A percentile compares a stretch with the other conserved stretches of the same genome.
phyloP scores from a whole-genome alignment of 2,797 vertebrate species.

The Leptodactylus fallax region DNA sequence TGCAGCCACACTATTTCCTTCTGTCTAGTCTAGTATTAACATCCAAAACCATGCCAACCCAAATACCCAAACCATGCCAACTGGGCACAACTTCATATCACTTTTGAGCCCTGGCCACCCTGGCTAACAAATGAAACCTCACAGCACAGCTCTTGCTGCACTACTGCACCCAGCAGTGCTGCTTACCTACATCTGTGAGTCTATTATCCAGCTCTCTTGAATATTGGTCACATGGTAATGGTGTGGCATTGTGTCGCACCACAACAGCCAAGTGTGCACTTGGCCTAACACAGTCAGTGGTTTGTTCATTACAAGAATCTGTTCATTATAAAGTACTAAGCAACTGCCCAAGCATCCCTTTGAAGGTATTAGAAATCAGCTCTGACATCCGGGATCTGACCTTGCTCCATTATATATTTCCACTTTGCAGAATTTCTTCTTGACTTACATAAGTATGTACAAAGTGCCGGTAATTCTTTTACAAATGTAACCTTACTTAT shows the following conservation, averaged over 20 bases:
- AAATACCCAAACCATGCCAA: too few species aligned
- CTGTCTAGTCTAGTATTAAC: too few species aligned
- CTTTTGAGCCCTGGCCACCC: not conserved
- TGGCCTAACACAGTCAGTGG: not conserved
- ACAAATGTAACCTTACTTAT: not conserved
- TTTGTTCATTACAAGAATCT: slow-evolving; percentile 29
- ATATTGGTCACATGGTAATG: not conserved
- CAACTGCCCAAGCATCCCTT: slow-evolving; percentile 3
- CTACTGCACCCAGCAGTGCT: not conserved
- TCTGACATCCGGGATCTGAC: not conserved
- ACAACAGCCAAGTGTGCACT: not conserved
- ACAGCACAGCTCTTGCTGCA: not conserved
- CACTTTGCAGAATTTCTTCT: not conserved
- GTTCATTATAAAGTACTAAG: slow-evolving; percentile 26
- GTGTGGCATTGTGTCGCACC: not conserved
- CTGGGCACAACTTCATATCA: not conserved
- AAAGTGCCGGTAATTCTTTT: not conserved
- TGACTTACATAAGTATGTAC: not conserved
- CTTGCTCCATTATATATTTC: slow-evolving; percentile 4
- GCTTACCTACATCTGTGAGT: not conserved
- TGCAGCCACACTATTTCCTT: too few species aligned
- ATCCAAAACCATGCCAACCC: too few species aligned
- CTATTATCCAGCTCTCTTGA: not conserved
- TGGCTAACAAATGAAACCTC: not conserved
- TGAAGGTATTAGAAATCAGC: slow-evolving; percentile 25